Evolutionary conservation across 2,113 vertebrate species (phyloP).

Genomic region (Gallinago undulata): DNA sequence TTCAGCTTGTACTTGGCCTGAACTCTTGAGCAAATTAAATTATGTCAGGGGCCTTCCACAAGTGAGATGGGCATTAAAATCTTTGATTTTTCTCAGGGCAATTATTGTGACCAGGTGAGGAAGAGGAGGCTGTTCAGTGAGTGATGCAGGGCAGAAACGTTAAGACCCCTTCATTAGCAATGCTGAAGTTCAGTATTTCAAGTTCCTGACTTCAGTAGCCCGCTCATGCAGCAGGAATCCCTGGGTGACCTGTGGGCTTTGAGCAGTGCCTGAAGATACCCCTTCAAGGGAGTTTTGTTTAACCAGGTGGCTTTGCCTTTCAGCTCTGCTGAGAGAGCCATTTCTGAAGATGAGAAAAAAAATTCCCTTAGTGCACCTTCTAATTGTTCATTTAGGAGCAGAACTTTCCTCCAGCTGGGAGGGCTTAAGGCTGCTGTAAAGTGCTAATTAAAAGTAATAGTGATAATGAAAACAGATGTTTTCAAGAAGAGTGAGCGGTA

Average conservation of each 20-base stretch:
- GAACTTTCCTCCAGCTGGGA: constrained; percentile 53
- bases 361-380: constrained; percentile 17
- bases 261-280: neutral
- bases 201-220: neutral
- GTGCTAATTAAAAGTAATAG: constrained; percentile 69
- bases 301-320: constrained; percentile 25
- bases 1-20: neutral
- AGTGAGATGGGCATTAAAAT: neutral
- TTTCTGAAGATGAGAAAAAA: constrained; percentile 48
- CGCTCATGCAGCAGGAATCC: neutral
- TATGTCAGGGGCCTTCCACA: neutral
- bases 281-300: constrained; percentile 20
- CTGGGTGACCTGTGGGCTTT: neutral
- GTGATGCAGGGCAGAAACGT: neutral
- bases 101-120: constrained; percentile 28
- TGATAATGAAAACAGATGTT: constrained; percentile 64
- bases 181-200: constrained; percentile 1
- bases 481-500: neutral
- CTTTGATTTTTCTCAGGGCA: constrained; percentile 29
- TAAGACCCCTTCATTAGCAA: neutral
- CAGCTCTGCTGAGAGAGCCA: constrained; percentile 39
- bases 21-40: neutral
- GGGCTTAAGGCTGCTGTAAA: constrained; percentile 49
- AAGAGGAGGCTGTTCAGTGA: neutral
- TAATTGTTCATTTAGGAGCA: constrained; percentile 65